These are phyloP conservation scores for Sthenelais limicola DNA, from an alignment of 2,888 invertebrate genomes.

Conservation along the genomic window DNA sequence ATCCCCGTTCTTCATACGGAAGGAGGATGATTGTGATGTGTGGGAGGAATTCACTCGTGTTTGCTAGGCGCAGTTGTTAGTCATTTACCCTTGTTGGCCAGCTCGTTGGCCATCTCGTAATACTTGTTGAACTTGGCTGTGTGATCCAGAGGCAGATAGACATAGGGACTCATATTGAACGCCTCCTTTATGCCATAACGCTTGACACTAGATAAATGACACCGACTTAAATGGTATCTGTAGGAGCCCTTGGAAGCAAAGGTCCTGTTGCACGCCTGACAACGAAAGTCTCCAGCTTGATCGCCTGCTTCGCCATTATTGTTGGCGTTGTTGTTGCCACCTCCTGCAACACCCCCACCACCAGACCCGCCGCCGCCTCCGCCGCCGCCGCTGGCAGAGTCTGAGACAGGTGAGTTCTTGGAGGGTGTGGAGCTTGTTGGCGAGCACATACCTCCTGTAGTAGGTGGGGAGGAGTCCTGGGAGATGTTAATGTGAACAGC, in stretches of 20 bases:
- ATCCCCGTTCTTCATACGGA: too few species aligned
- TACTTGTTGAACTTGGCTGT: slow-evolving; percentile 94
- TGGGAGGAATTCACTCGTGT: slow-evolving; percentile 17
- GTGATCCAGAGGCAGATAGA: slow-evolving; percentile 70
- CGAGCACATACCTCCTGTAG: slow-evolving; percentile 22
- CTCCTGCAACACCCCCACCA: slow-evolving; percentile 15
- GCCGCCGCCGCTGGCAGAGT: not conserved
- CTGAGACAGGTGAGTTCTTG: slow-evolving; percentile 20
- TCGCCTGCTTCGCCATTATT: slow-evolving; percentile 34
- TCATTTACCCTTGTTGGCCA: slow-evolving; percentile 84
- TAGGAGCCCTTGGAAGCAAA: slow-evolving; percentile 98
- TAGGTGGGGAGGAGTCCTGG: slow-evolving; percentile 11
- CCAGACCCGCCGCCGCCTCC: not conserved
- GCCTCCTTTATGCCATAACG: slow-evolving; percentile 68
- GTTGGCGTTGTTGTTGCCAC: not conserved
- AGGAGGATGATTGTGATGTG: too few species aligned
- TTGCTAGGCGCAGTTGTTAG: slow-evolving; percentile 21
- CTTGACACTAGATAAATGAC: slow-evolving; percentile 64
- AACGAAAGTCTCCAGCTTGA: slow-evolving; percentile 50
- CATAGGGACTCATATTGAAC: slow-evolving; percentile 68
- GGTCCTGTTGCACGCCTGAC: slow-evolving; percentile 75
- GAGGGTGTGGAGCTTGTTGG: slow-evolving; percentile 30
- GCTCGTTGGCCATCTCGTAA: slow-evolving; percentile 97
- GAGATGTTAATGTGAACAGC: slow-evolving; percentile 41
- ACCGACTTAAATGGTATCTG: slow-evolving; percentile 87